Percentiles rank a stretch among this genome's conserved stretches.
Evolutionary conservation across 2,888 invertebrate genomes (phyloP).

Genomic region (Eupithecia centaureata): DNA sequence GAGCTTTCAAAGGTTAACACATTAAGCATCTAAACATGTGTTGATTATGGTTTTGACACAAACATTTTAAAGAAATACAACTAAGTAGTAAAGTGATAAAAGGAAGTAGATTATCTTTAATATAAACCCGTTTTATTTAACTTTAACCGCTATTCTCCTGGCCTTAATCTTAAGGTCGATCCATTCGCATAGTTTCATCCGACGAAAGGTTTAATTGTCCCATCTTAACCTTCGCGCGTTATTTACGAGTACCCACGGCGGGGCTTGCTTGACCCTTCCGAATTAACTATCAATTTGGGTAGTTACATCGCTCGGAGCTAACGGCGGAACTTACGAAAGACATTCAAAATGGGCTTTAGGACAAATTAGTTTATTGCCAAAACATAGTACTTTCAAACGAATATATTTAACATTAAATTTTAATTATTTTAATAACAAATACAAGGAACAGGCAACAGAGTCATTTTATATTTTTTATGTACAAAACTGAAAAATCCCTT

Average conservation of each 20-base stretch:
- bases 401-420: too few species aligned
- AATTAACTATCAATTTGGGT: constrained; percentile 29
- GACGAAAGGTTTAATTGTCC: constrained; percentile 59
- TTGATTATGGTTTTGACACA: too few species aligned
- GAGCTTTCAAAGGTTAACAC: too few species aligned
- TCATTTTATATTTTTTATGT: too few species aligned
- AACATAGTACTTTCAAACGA: not conserved
- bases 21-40: too few species aligned
- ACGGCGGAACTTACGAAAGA: not conserved
- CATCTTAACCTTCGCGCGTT: constrained; percentile 44
- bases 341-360: constrained; percentile 4
- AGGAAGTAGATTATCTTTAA: too few species aligned
- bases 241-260: constrained; percentile 37
- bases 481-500: too few species aligned
- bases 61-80: too few species aligned
- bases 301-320: constrained; percentile 3
- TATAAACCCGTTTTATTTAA: too few species aligned
- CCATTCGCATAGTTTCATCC: constrained; percentile 67
- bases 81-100: too few species aligned
- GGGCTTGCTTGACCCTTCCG: constrained; percentile 31
- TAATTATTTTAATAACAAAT: too few species aligned
- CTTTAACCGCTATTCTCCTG: constrained; percentile 42
- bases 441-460: too few species aligned
- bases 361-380: constrained; percentile 4
- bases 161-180: constrained; percentile 55